Evolutionary conservation across 2,797 vertebrate genomes (phyloP), one percentile per base, ranked within the genome.

Genomic region (Sebastes diploproa): DNA sequence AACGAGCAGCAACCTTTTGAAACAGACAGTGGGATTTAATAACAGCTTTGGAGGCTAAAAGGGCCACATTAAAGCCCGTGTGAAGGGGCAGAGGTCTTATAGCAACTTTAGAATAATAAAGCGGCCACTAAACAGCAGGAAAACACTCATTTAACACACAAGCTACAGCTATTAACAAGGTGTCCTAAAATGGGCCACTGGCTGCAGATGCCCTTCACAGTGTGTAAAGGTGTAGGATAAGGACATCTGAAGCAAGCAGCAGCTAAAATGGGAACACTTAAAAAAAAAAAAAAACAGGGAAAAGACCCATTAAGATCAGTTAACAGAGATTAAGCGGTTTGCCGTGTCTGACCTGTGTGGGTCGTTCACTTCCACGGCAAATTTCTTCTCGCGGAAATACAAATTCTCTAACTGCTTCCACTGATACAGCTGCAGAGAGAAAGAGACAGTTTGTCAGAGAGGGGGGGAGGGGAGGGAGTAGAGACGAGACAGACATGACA

Each of bases 321-420:
- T 71, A 23, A 73, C 65, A 83, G 78, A 72, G 29, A 80, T 36
- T 1, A 83, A 78, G 67, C 32, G 3, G 52, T 73, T 85, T 79
- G 56, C 22, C 29, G 71, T 71, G 29, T 82, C 92, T 94, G 68
- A 99, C 98, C 97, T 98, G 84, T 96, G 96, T 7, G 98, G 97
- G 89, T 99, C 97, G 2, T 98, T 98, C 30, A 99, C 98, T 93
- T 99, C 98, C 75, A 99, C 98, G 3, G 98, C 97, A 95, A 99
- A 99, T 64, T 99, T 99, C 95, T 99, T 99, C 91, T 99, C 98
- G 55, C 98, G 97, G 91, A 99, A 99, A 94, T 99, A 99, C 84
- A 99, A 94, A 80, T 99, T 99, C 94, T 99, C 98, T 86, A 99
- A 94, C 92, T 98, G 97, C 81, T 98, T 98, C 98, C 98, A 99